Evolutionary conservation across 1,140 invertebrate species (phyloP).

Genomic region (Wiebesia pumilae): DNA sequence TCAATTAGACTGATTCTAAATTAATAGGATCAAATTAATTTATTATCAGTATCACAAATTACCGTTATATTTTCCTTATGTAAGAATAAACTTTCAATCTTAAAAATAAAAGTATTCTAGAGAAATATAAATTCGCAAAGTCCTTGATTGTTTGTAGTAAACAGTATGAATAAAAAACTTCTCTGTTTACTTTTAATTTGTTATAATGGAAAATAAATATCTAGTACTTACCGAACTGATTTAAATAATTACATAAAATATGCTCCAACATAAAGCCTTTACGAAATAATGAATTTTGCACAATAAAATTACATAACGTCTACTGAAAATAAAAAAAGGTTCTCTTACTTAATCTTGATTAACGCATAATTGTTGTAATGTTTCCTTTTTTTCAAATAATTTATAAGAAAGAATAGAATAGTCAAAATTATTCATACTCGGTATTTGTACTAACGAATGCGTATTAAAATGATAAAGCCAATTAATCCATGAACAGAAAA

Average conservation of each 20-base stretch:
- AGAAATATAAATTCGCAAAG: background rate
- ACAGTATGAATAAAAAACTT: background rate
- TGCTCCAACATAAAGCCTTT: background rate
- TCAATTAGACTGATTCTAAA: background rate
- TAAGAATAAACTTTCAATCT: background rate
- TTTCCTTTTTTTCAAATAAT: background rate
- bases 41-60: background rate
- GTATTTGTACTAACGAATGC: background rate
- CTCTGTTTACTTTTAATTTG: background rate
- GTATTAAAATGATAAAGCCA: background rate
- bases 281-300: background rate
- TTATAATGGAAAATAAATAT: background rate
- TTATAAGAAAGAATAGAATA: background rate
- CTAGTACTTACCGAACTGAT: background rate
- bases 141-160: background rate
- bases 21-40: background rate
- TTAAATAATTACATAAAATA: background rate
- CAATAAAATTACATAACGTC: background rate
- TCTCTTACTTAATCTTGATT: background rate
- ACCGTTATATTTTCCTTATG: background rate
- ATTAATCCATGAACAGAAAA: background rate
- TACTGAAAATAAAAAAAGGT: background rate
- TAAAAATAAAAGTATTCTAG: background rate
- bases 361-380: background rate
- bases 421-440: no score